Conservation (phyloP, 1,140 invertebrate species). For the Cherax destructor region DNA sequence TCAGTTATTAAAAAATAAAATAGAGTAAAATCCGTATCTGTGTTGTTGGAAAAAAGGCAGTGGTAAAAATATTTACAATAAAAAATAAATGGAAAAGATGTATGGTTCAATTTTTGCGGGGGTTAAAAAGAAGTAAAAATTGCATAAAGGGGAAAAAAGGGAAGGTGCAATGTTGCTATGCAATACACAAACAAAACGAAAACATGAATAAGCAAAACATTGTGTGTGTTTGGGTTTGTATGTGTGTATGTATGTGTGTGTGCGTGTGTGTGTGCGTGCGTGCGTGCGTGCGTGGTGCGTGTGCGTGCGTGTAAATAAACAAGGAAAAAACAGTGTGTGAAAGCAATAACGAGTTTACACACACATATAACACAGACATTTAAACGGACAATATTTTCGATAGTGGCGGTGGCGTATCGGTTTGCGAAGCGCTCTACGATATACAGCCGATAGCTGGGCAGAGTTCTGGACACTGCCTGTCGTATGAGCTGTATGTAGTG, state of each 20-base stretch:
- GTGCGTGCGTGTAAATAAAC: conserved; percentile 47
- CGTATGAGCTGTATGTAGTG: background rate
- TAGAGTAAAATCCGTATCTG: too few species aligned
- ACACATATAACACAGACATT: conserved; percentile 55
- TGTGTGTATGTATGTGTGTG: background rate
- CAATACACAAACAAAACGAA: too few species aligned
- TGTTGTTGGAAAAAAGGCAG: background rate
- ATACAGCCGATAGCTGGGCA: conserved; percentile 7
- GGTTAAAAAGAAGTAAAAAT: background rate
- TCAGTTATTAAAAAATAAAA: too few species aligned
- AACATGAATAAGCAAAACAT: too few species aligned
- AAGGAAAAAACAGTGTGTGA: conserved; percentile 59
- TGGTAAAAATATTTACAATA: background rate
- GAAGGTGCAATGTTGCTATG: too few species aligned
- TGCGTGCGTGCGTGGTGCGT: background rate
- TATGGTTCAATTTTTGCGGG: too few species aligned
- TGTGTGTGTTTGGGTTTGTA: too few species aligned
- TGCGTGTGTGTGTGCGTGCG: conserved; percentile 26
- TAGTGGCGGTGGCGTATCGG: conserved; percentile 48
- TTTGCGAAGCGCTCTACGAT: conserved; percentile 38
- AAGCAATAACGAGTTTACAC: conserved; percentile 61
- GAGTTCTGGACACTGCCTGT: background rate
- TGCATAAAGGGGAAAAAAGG: conserved; percentile 25
- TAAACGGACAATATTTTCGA: conserved; percentile 60
- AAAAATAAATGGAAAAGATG: conserved; percentile 25